These are phyloP conservation scores for Bombus pyrosoma DNA, from an alignment of 1,140 invertebrate genomes.

Conservation along the genomic window DNA sequence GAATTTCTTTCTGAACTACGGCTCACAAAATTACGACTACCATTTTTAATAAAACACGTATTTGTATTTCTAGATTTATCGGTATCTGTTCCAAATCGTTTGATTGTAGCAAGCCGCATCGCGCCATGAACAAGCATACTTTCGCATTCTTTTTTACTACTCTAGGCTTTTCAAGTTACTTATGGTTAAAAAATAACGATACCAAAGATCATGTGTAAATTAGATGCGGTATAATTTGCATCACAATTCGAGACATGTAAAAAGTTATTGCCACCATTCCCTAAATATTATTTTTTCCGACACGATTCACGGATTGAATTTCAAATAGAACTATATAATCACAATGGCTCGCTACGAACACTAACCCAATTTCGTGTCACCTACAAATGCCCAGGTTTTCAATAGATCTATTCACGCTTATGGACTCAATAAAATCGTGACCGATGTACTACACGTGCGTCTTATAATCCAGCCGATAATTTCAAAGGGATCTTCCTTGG, in stretches of 20 bases:
- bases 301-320: slow-evolving; percentile 25
- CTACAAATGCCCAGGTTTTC: slow-evolving; percentile 23
- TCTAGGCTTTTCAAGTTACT: not conserved
- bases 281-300: slow-evolving; percentile 20
- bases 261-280: not conserved
- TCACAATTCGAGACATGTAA: not conserved
- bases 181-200: not conserved
- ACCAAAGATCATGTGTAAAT: too few relatives aligned
- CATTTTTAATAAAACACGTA: not conserved
- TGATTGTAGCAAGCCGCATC: not conserved
- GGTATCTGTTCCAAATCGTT: not conserved
- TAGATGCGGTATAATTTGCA: not conserved
- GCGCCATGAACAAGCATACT: too few relatives aligned
- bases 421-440: slow-evolving; percentile 54
- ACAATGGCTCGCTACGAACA: slow-evolving; percentile 20
- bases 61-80: not conserved
- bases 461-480: not conserved
- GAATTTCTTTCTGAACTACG: not conserved
- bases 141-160: too few relatives aligned
- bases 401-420: slow-evolving; percentile 19
- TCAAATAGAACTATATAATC: slow-evolving; percentile 1
- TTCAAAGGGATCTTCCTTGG: not conserved
- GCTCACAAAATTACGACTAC: too few relatives aligned
- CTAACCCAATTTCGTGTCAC: slow-evolving; percentile 21
- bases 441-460: not conserved